Evolutionary conservation across 2,888 invertebrate species (phyloP).

Genomic region (Odontothrips loti): DNA sequence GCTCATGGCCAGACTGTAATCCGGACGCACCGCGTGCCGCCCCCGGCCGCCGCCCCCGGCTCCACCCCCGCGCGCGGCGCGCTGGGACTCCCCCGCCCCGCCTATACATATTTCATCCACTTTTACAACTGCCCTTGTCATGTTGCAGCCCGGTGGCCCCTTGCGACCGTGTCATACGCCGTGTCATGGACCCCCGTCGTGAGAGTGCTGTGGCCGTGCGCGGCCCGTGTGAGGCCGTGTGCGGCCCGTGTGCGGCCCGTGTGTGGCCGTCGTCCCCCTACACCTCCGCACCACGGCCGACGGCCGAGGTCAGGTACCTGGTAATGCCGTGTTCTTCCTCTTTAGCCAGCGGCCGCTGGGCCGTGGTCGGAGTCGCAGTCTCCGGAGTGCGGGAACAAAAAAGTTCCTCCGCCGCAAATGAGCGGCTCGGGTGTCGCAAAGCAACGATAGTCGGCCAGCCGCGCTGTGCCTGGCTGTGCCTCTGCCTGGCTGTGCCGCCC

Average conservation of each 20-base stretch:
- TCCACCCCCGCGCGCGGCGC: neutral
- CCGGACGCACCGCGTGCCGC: neutral
- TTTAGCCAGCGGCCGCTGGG: no score
- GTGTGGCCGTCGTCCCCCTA: neutral
- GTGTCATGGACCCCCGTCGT: neutral
- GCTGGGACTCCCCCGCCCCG: neutral
- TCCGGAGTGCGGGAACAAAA: no score
- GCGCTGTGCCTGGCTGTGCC: neutral
- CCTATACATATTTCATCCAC: slow-evolving; percentile 12
- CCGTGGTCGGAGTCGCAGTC: no score
- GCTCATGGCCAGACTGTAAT: neutral
- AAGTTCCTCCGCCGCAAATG: neutral
- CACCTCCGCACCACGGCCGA: neutral
- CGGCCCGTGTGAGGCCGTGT: neutral
- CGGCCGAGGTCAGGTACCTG: neutral
- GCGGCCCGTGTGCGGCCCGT: neutral
- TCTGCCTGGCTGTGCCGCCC: neutral
- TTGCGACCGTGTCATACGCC: neutral
- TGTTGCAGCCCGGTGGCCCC: neutral
- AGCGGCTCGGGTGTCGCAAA: neutral
- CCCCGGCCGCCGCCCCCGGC: neutral
- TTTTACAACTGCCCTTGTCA: slow-evolving; percentile 22
- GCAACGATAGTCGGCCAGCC: neutral
- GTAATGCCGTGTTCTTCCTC: no score
- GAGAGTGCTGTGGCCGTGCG: neutral